phyloP scores from a whole-genome alignment of 2,797 vertebrate genomes.

The Melopsittacus undulatus region DNA sequence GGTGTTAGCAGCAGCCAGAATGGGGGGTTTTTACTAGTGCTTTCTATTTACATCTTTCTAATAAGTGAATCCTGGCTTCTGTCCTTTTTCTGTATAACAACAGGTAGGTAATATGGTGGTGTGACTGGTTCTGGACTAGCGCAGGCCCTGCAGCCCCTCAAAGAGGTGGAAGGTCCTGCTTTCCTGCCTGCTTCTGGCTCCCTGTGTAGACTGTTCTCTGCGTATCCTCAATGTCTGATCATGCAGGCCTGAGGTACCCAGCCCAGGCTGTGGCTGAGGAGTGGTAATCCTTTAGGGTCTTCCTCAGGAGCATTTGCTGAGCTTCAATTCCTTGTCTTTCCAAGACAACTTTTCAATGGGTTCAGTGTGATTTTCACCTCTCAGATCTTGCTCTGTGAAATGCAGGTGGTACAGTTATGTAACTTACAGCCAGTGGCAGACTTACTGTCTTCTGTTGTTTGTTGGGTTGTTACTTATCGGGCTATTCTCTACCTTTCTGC shows the following conservation, averaged over 20 bases:
- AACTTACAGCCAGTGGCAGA: background rate
- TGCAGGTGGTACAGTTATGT: background rate
- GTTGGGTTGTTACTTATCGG: background rate
- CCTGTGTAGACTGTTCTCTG: background rate
- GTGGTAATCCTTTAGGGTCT: background rate
- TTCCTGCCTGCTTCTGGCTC: background rate
- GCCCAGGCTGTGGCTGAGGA: background rate
- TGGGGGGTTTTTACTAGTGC: background rate
- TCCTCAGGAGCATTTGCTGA: background rate
- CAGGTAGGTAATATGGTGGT: background rate
- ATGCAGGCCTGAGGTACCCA: background rate
- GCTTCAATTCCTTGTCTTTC: background rate
- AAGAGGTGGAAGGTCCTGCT: background rate
- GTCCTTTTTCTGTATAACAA: background rate
- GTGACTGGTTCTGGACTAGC: background rate
- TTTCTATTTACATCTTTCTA: background rate
- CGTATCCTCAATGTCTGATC: background rate
- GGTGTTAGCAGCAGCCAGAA: conserved; percentile 14
- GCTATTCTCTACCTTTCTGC: background rate
- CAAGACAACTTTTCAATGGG: background rate
- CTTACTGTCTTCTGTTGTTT: background rate
- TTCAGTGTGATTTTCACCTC: background rate
- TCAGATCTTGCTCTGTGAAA: background rate
- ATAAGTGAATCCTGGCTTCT: background rate
- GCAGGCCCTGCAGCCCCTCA: background rate